These are phyloP conservation scores for Ips typographus DNA, from an alignment of 1,140 invertebrate genomes.

Conservation along the genomic window DNA sequence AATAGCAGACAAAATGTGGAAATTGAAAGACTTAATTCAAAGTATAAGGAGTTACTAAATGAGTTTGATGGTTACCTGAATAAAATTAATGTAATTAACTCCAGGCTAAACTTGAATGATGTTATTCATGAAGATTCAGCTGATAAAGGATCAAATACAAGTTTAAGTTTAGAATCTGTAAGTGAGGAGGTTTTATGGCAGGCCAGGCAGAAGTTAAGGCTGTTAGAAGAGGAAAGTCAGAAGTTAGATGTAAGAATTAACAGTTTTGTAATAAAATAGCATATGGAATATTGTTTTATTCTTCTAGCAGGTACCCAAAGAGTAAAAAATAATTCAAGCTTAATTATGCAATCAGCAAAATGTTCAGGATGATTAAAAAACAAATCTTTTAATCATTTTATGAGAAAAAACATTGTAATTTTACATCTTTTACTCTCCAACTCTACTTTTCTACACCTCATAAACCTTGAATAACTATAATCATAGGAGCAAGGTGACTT, in stretches of 20 bases:
- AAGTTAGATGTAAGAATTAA: slow-evolving; percentile 46
- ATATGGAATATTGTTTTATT: slow-evolving; percentile 4
- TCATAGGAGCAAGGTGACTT: background rate
- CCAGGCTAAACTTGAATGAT: background rate
- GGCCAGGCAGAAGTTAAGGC: slow-evolving; percentile 45
- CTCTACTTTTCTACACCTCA: too few species aligned
- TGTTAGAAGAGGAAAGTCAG: slow-evolving; percentile 50
- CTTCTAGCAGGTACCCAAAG: background rate
- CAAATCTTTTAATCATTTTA: too few species aligned
- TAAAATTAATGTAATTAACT: slow-evolving; percentile 31
- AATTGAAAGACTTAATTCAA: slow-evolving; percentile 22
- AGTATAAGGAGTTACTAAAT: slow-evolving; percentile 15
- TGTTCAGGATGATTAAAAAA: background rate
- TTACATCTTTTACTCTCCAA: too few species aligned
- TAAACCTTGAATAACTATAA: too few species aligned
- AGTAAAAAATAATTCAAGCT: too few species aligned
- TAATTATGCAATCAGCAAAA: too few species aligned
- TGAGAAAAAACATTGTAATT: too few species aligned
- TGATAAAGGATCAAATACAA: background rate
- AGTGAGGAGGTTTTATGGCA: slow-evolving; percentile 48
- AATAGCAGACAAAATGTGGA: slow-evolving; percentile 23
- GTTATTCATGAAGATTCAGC: background rate
- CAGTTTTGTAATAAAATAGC: slow-evolving; percentile 33
- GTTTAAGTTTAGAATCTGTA: slow-evolving; percentile 24
- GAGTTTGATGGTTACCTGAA: slow-evolving; percentile 29